Base-by-base conservation (phyloP, 2,113 vertebrate genomes). In the Grammatotria lemairii region DNA sequence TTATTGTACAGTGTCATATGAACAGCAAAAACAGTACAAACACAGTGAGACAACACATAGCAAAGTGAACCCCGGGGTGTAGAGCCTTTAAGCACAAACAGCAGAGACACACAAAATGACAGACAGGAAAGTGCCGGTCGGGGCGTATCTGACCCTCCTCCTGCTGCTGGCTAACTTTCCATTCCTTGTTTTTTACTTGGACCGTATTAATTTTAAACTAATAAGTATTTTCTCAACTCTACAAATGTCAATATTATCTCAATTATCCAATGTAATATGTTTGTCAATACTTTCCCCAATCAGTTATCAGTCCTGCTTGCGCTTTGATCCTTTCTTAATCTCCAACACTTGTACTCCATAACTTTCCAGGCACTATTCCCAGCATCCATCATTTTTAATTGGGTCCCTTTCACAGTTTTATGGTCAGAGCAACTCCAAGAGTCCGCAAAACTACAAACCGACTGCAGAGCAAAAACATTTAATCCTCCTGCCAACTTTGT, bases 161-260 rank as follows among this genome's bases (percentile, higher is more conserved):
- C 57, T 17, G 26, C 57, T 9, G 57, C 57, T 58, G 57, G 26
- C 1, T 6, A 58, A 58, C 57, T 58, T 58, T 58, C 8, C 26
- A 1, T 58, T 58, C 57, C 57, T 58, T 17, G 57, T 1, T 58
- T 58, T 4, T 31, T 58, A 58, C 8, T 31, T 31, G 3, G 57
- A 58, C 1, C 0, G 2, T 31, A 58, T 58, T 58, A 2, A 31
- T 0, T 58, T 60, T 9, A 4, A 31, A 17, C 26, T 31, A 60
- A 60, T 60, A 60, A 60, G 26, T 60, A 31, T 60, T 31, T 60
- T 31, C 8, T 31, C 0, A 60, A 31, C 57, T 60, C 26, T 31
- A 60, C 57, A 6, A 60, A 60, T 60, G 57, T 60, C 26, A 60
- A 31, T 60, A 31, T 31, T 31, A 60, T 60, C 57, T 31, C 57